Conservation (phyloP, 2,797 vertebrate species). For the Hirundo rustica region DNA sequence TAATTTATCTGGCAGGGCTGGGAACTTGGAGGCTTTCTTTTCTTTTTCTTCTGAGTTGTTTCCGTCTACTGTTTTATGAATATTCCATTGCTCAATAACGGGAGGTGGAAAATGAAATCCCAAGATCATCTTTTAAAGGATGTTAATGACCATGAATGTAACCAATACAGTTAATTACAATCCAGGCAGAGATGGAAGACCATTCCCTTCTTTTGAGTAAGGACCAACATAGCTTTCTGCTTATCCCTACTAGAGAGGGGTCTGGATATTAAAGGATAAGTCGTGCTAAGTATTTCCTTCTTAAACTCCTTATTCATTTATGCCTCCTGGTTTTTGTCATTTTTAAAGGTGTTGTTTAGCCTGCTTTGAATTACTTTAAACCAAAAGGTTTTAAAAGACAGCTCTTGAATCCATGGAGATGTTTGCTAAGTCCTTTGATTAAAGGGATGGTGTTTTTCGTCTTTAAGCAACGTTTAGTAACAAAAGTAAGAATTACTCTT, state of each 20-base stretch:
- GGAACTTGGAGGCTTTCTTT: slow-evolving; percentile 60
- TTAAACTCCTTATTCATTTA: slow-evolving; percentile 13
- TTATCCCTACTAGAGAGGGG: slow-evolving; percentile 38
- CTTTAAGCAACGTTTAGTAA: not conserved
- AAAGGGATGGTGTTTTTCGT: slow-evolving; percentile 4
- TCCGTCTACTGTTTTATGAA: slow-evolving; percentile 54
- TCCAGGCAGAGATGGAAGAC: slow-evolving; percentile 11
- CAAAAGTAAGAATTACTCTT: slow-evolving; percentile 17
- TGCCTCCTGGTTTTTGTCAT: slow-evolving; percentile 37
- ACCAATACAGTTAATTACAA: slow-evolving; percentile 44
- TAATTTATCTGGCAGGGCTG: slow-evolving; percentile 44
- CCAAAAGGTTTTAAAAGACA: slow-evolving; percentile 8
- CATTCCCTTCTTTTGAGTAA: slow-evolving; percentile 8
- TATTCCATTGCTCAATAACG: slow-evolving; percentile 62
- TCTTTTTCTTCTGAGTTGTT: slow-evolving; percentile 15
- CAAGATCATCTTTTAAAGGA: slow-evolving; percentile 40
- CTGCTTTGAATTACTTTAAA: slow-evolving; percentile 53
- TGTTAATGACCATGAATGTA: slow-evolving; percentile 45
- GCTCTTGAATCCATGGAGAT: slow-evolving; percentile 1
- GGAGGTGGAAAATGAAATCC: slow-evolving; percentile 64
- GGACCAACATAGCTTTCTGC: slow-evolving; percentile 57
- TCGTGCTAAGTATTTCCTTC: slow-evolving; percentile 49
- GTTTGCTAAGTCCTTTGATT: slow-evolving; percentile 45
- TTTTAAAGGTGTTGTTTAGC: slow-evolving; percentile 60
- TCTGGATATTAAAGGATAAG: slow-evolving; percentile 52